Evolutionary conservation across 2,888 invertebrate species (phyloP), one percentile per base, ranked within the genome.

Genomic region (Arenicola marina): DNA sequence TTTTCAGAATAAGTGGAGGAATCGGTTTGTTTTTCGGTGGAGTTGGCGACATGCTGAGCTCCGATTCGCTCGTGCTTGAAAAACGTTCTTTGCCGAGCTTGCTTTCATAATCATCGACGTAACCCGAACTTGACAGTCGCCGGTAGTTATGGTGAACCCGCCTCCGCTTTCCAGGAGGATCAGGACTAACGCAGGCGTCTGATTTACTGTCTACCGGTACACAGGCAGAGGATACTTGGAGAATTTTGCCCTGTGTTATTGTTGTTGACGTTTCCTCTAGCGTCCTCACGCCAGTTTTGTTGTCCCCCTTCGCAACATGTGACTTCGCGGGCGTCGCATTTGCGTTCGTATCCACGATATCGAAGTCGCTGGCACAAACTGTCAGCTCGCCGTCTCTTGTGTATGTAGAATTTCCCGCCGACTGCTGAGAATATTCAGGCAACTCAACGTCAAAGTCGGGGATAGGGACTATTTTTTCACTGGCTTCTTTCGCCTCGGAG

Each of bases 71-170:
- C 28, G 69, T 70, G 58, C 73, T 73, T 24, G 76, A 75, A 65
- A 76, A 76, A 74, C 44, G 73, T 70, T 48, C 77, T 72, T 44
- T 70, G 69, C 46, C 43, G 26, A n/a, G n/a, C n/a, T n/a, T n/a
- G n/a, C n/a, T n/a, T 63, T 76, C 76, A 69, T 80, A 80, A 67
- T 80, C 81, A 67, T 80, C 81, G 38, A 80, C 69, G 66, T 81
- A 81, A 34, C 82, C 82, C 45, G 82, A 78, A 64, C 79, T 80
- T 31, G 82, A 82, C 60, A 82, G 68, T 15, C 80, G 70, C 44
- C 81, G 53, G 70, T 82, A 82, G 62, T 82, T 78, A 66, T 81
- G 82, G n/a, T 78, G 78, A 32, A 80, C 74, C 31, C 82, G 68
- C 45, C 70, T 67, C 15, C 82, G 61, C 70, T 81, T 82, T 11